Percentiles rank a stretch among this genome's conserved stretches.
Conservation (phyloP, 2,113 vertebrate genomes). For the Cairina moschata region DNA sequence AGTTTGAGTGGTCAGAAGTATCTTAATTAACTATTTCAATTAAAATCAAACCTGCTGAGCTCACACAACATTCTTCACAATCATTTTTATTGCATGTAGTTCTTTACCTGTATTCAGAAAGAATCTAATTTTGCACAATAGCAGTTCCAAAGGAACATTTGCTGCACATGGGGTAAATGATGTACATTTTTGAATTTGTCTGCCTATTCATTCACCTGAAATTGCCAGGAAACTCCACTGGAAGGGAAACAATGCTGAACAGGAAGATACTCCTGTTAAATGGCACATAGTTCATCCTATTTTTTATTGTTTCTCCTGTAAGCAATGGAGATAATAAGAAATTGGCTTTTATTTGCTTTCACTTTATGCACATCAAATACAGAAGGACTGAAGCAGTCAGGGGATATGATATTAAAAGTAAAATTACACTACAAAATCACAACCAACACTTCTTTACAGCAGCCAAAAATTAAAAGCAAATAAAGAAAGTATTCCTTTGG, state of each 20-base stretch:
- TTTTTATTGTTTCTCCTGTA: slow-evolving; percentile 36
- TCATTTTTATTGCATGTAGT: background rate
- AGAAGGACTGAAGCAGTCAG: background rate
- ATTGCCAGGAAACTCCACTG: slow-evolving; percentile 27
- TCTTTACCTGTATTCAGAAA: slow-evolving; percentile 28
- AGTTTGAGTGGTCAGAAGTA: background rate
- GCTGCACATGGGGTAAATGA: slow-evolving; percentile 30
- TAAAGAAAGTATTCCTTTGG: slow-evolving; percentile 8
- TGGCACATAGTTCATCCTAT: slow-evolving; percentile 18
- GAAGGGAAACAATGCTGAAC: background rate
- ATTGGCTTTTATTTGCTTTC: slow-evolving; percentile 53
- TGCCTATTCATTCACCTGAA: slow-evolving; percentile 49
- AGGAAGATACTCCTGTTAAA: background rate
- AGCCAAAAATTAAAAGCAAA: slow-evolving; percentile 65
- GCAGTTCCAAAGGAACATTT: slow-evolving; percentile 36
- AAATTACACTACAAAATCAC: slow-evolving; percentile 32
- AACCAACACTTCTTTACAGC: background rate
- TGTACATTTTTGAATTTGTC: slow-evolving; percentile 35
- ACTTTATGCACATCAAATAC: background rate
- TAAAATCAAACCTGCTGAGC: slow-evolving; percentile 36
- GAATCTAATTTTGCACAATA: slow-evolving; percentile 54
- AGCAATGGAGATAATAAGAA: slow-evolving; percentile 60
- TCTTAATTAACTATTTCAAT: background rate
- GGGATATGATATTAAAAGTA: slow-evolving; percentile 49
- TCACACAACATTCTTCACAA: slow-evolving; percentile 5